Percentiles rank a stretch among this genome's conserved stretches.
phyloP scores from a whole-genome alignment of 2,888 invertebrate species.

The Polyploca ridens region DNA sequence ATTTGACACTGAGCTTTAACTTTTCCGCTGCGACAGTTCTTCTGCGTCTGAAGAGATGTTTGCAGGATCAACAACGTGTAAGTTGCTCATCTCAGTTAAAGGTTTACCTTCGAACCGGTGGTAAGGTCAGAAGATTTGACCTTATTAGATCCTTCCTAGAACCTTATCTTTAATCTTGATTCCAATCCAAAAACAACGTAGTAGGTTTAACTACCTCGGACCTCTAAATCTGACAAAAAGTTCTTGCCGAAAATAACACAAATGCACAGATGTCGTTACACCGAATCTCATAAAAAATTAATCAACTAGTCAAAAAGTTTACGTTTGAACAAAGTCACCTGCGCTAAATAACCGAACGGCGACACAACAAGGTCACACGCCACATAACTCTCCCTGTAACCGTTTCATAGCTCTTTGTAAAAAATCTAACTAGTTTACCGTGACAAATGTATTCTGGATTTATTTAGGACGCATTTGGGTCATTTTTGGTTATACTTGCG shows the following conservation, averaged over 20 bases:
- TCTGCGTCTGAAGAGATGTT: too few species aligned
- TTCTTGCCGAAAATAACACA: neutral
- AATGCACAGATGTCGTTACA: neutral
- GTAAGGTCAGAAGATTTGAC: too few species aligned
- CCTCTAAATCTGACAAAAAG: neutral
- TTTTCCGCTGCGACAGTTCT: too few species aligned
- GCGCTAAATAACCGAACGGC: conserved; percentile 11
- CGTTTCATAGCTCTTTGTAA: conserved; percentile 11
- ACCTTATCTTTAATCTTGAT: too few species aligned
- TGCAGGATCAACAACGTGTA: too few species aligned
- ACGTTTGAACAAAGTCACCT: conserved; percentile 8
- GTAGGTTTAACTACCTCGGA: too few species aligned
- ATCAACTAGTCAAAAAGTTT: neutral
- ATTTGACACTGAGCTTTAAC: too few species aligned
- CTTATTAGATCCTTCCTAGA: too few species aligned
- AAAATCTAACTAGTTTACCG: conserved; percentile 1
- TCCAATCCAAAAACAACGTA: too few species aligned
- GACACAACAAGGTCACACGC: conserved; percentile 15
- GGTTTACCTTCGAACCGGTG: too few species aligned
- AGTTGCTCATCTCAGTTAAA: too few species aligned
- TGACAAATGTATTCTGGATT: conserved; percentile 9
- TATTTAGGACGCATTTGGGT: conserved; percentile 4
- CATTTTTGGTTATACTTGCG: neutral
- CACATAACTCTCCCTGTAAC: conserved; percentile 13
- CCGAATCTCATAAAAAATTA: neutral